Evolutionary conservation across 2,888 invertebrate genomes (phyloP).

Genomic region (Micoletzkya japonica): DNA sequence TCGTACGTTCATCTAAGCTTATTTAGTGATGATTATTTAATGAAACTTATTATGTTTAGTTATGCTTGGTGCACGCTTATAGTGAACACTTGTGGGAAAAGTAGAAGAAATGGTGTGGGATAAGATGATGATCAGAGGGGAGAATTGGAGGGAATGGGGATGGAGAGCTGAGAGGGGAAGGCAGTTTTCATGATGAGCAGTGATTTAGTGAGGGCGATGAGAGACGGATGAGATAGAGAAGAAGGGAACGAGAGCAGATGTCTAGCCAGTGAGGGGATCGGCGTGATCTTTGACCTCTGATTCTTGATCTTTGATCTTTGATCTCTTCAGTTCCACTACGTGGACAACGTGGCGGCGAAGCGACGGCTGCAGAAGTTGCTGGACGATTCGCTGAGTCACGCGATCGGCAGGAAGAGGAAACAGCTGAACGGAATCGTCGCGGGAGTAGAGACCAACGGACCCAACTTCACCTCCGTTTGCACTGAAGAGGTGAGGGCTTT

Average conservation of each 20-base stretch:
- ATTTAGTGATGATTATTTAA: neutral
- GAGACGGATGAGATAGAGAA: constrained; percentile 3
- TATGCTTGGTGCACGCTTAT: too few species aligned
- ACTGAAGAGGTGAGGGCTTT: constrained; percentile 6
- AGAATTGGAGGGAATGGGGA: too few species aligned
- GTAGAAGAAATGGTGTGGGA: too few species aligned
- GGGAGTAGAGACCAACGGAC: neutral
- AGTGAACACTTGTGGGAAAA: too few species aligned
- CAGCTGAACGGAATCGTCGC: neutral
- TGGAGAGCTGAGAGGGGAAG: too few species aligned
- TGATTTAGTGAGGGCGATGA: neutral
- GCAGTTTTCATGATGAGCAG: too few species aligned
- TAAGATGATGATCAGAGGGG: too few species aligned
- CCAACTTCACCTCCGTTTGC: constrained; percentile 2
- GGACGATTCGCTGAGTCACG: constrained; percentile 47
- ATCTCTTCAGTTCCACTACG: constrained; percentile 50
- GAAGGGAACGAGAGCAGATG: neutral
- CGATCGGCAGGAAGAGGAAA: constrained; percentile 26
- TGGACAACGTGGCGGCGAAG: constrained; percentile 59
- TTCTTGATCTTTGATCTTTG: neutral
- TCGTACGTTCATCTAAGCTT: too few species aligned
- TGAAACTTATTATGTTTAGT: neutral
- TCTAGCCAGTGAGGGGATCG: too few species aligned
- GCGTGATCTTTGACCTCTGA: neutral
- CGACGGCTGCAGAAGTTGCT: constrained; percentile 54